Evolutionary conservation across 2,113 vertebrate species (phyloP).

Genomic region (Jaculus jaculus): DNA sequence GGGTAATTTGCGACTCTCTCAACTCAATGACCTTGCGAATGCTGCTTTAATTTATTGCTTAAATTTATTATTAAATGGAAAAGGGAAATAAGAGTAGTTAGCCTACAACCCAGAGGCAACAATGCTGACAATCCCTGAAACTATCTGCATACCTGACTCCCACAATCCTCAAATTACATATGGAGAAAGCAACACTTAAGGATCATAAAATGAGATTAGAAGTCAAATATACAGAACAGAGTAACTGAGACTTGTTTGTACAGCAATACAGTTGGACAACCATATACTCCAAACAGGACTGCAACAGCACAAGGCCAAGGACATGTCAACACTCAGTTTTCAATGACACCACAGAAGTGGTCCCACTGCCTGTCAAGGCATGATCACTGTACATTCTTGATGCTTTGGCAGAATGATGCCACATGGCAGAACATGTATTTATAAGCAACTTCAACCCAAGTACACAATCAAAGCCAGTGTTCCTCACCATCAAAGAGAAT

Average conservation of each 20-base stretch:
- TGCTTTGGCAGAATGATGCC: neutral
- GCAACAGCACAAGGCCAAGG: neutral
- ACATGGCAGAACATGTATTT: neutral
- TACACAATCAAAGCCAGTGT: neutral
- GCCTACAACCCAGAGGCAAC: neutral
- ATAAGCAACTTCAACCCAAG: neutral
- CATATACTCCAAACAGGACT: neutral
- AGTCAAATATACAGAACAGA: neutral
- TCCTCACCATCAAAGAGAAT: neutral
- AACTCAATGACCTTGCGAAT: neutral
- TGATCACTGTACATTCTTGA: neutral
- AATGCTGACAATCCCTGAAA: neutral
- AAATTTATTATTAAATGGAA: neutral
- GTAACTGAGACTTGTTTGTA: neutral
- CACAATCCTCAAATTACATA: neutral
- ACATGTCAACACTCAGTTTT: neutral
- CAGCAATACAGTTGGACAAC: neutral
- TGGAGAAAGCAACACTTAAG: neutral
- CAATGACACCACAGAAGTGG: neutral
- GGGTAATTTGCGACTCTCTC: neutral
- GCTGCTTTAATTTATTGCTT: neutral
- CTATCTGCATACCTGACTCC: neutral
- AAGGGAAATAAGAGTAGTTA: neutral
- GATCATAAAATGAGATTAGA: conserved; percentile 6
- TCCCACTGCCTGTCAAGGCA: neutral